Percentiles rank a stretch among this genome's conserved stretches.
phyloP scores from a whole-genome alignment of 2,113 vertebrate genomes.

The Arizona elegans region DNA sequence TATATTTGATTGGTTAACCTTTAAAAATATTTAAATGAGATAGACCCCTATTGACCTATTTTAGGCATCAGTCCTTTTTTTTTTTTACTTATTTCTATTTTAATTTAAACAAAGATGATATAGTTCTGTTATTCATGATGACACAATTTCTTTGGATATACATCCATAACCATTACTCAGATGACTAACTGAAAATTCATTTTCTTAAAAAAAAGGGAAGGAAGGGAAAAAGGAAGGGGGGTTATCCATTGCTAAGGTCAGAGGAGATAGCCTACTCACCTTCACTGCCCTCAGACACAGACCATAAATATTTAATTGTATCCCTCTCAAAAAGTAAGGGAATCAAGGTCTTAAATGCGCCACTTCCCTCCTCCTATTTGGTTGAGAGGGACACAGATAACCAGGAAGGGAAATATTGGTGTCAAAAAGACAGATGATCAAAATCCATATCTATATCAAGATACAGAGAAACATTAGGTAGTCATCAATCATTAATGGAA shows the following conservation, averaged over 20 bases:
- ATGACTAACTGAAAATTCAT: not conserved
- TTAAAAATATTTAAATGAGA: not conserved
- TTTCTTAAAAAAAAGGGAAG: not conserved
- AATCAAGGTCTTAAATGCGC: constrained; percentile 18
- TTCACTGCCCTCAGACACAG: not conserved
- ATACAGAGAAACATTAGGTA: constrained; percentile 51
- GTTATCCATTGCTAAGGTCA: not conserved
- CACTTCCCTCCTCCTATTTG: constrained; percentile 15
- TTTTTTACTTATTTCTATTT: not conserved
- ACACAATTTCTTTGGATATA: not conserved
- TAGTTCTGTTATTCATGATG: not conserved
- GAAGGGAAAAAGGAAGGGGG: not conserved
- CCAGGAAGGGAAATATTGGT: constrained; percentile 20
- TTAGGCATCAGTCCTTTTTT: not conserved
- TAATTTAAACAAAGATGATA: not conserved
- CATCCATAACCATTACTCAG: not conserved
- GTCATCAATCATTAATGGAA: constrained; percentile 74
- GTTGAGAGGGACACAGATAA: constrained; percentile 11
- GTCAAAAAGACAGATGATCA: constrained; percentile 37
- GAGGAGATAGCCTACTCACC: not conserved
- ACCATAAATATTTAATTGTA: constrained; percentile 16
- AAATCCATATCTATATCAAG: constrained; percentile 47
- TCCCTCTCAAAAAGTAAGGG: constrained; percentile 27
- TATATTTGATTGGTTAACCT: not conserved
- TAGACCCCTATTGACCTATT: not conserved